Conservation (phyloP, 2,888 invertebrate genomes). For the Metacarcinus magister region DNA sequence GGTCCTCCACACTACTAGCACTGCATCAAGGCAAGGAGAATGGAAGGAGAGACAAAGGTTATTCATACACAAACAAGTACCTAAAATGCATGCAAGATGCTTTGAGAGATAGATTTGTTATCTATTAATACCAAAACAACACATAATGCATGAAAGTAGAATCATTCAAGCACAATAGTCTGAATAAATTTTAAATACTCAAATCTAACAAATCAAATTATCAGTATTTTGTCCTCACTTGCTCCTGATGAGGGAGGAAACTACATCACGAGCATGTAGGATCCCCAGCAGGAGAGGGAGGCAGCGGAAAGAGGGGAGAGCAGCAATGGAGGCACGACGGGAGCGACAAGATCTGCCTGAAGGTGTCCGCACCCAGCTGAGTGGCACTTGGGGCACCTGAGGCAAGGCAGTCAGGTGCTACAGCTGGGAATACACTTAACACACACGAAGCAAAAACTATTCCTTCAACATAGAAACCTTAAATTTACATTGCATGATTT, state of each 20-base stretch:
- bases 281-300: slow-evolving; percentile 74
- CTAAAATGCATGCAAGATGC: background rate
- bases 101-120: background rate
- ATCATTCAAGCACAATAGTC: background rate
- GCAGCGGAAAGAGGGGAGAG: slow-evolving; percentile 60
- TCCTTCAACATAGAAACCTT: background rate
- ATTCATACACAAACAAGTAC: background rate
- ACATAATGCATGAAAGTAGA: background rate
- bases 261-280: slow-evolving; percentile 75
- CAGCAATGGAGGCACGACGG: slow-evolving; percentile 4
- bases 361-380: slow-evolving; percentile 69
- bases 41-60: background rate
- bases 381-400: slow-evolving; percentile 66
- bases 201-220: background rate
- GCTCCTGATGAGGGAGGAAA: slow-evolving; percentile 67
- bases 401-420: background rate
- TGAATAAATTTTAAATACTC: background rate
- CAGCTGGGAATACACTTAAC: background rate
- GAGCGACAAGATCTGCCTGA: slow-evolving; percentile 65
- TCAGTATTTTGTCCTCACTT: slow-evolving; percentile 54
- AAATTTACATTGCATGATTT: background rate
- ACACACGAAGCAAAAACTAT: background rate
- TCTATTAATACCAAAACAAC: background rate
- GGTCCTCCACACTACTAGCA: slow-evolving; percentile 55
- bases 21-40: background rate